Conservation (phyloP, 2,888 invertebrate genomes). For the Cantharis rustica region DNA sequence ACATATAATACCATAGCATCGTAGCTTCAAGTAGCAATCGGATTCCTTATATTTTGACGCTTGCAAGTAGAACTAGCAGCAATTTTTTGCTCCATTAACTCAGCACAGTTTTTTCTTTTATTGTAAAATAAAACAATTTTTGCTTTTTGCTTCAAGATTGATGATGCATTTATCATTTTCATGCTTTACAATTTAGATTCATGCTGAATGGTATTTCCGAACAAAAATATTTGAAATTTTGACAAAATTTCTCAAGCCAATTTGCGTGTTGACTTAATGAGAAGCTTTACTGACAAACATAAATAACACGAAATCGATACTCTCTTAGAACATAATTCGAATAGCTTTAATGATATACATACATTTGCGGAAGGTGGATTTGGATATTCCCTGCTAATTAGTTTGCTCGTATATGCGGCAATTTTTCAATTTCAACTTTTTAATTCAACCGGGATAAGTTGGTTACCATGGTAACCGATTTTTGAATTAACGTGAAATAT, state of each 20-base stretch:
- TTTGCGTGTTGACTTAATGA: neutral
- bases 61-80: neutral
- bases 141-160: neutral
- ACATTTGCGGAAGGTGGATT: neutral
- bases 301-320: neutral
- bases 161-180: neutral
- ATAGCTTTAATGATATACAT: neutral
- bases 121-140: constrained; percentile 3
- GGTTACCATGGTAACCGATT: neutral
- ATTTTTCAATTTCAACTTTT: neutral
- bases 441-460: neutral
- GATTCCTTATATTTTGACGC: neutral
- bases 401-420: neutral
- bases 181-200: neutral
- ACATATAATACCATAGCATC: neutral
- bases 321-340: neutral
- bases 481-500: neutral
- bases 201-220: neutral
- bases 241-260: neutral
- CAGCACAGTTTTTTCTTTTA: neutral
- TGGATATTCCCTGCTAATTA: neutral
- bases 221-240: neutral
- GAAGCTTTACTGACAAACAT: neutral
- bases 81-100: constrained; percentile 3
- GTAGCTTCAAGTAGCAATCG: neutral